These are phyloP conservation scores for Zeugodacus cucurbitae DNA, from an alignment of 1,140 invertebrate genomes.

Conservation along the genomic window DNA sequence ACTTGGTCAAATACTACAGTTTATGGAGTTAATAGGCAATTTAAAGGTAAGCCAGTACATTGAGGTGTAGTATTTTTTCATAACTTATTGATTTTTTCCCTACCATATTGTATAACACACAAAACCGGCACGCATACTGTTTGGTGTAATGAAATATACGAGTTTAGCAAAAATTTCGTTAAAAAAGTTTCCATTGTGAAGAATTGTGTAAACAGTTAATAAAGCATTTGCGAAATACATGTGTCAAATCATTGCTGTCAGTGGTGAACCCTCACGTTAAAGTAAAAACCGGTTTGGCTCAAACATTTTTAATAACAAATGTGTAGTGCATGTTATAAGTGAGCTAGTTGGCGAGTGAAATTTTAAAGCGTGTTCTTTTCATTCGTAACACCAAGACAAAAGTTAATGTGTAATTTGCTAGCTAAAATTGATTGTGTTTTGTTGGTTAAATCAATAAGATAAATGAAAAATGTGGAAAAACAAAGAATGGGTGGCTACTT, in stretches of 20 bases:
- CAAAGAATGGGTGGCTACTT: not conserved
- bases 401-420: too few relatives aligned
- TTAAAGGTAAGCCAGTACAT: slow-evolving; percentile 53
- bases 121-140: not conserved
- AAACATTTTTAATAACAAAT: not conserved
- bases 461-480: not conserved
- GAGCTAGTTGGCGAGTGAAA: not conserved
- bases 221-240: not conserved
- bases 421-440: not conserved
- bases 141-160: not conserved
- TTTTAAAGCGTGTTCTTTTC: too few relatives aligned
- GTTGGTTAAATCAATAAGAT: not conserved
- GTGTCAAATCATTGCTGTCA: not conserved
- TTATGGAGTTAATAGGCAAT: slow-evolving; percentile 64
- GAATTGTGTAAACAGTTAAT: too few relatives aligned
- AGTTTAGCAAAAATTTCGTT: not conserved
- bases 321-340: not conserved
- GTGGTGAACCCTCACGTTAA: not conserved
- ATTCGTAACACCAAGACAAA: too few relatives aligned
- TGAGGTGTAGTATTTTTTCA: not conserved
- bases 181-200: not conserved
- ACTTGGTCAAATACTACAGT: slow-evolving; percentile 59
- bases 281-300: not conserved
- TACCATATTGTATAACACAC: not conserved
- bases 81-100: not conserved